Evolutionary conservation across 2,888 invertebrate species (phyloP).

Genomic region (Geotrupes spiniger): DNA sequence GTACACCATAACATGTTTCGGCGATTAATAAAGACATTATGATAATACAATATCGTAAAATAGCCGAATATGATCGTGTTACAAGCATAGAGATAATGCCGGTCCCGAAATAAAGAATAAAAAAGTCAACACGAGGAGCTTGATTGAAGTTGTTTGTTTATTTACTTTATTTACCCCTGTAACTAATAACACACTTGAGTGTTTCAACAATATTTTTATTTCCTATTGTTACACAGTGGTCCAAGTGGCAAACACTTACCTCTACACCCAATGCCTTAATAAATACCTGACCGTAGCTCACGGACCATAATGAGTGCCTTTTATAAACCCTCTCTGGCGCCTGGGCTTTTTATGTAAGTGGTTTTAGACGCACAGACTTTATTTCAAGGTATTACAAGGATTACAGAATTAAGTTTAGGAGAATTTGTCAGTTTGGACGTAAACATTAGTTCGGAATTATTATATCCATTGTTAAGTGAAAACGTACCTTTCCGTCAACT

Average conservation of each 20-base stretch:
- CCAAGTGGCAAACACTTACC: slow-evolving; percentile 43
- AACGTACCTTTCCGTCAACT: too few species aligned
- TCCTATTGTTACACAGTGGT: slow-evolving; percentile 37
- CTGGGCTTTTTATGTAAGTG: slow-evolving; percentile 28
- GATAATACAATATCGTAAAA: too few species aligned
- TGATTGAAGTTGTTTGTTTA: background rate
- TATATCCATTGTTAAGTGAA: slow-evolving; percentile 9
- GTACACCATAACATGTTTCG: too few species aligned
- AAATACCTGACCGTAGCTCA: slow-evolving; percentile 39
- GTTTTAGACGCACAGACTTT: slow-evolving; percentile 9
- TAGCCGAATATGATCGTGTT: too few species aligned
- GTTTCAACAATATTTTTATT: slow-evolving; percentile 29
- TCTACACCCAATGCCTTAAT: slow-evolving; percentile 39
- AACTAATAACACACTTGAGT: slow-evolving; percentile 10
- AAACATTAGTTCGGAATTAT: slow-evolving; percentile 15
- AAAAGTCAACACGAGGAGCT: too few species aligned
- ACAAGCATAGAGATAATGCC: too few species aligned
- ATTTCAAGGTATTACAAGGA: slow-evolving; percentile 13
- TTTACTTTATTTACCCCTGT: slow-evolving; percentile 8
- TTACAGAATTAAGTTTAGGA: slow-evolving; percentile 18
- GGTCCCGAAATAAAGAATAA: too few species aligned
- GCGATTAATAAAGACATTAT: too few species aligned
- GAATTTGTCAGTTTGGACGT: slow-evolving; percentile 19
- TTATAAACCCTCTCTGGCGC: slow-evolving; percentile 38
- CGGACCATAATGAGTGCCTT: slow-evolving; percentile 41